Evolutionary conservation across 1,140 invertebrate species (phyloP), one percentile per base, ranked within the genome.

Genomic region (Drosophila tropicalis): DNA sequence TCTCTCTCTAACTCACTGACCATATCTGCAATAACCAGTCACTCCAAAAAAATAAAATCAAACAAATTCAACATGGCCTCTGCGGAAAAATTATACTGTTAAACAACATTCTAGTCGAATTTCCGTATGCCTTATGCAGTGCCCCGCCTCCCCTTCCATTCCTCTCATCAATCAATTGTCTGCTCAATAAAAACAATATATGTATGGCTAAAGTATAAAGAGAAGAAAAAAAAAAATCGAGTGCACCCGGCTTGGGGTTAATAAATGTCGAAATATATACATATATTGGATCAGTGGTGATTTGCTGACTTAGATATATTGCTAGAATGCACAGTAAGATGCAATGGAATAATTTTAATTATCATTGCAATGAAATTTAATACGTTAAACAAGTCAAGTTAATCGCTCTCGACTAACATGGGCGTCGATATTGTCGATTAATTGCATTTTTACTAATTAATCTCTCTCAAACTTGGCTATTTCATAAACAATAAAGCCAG

Each of bases 81-180:
- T 29, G 19, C 41, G 67, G 63, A 67, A 57, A 70, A 64, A 64
- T 44, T 44, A 74, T 63, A 56, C 51, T 22, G 3, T 41, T 5
- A 69, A 73, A 63, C 71, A 54, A 62, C 72, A 81, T 81, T 86
- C 75, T 81, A 47, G 54, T 12, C 41, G 22, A 87, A 67, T 87
- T 76, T 87, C 83, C 83, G 67, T 73, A 79, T 64, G 56, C 17
- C 83, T 62, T 73, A 79, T 64, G 56, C 17, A 34, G 67, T 55
- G 67, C 44, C 9, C 36, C 47, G 22, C 25, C 29, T 29, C 29
- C 32, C 47, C n/a, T n/a, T n/a, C n/a, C 15, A 22, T 3, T 9
- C 44, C 44, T 19, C 9, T 22, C 44, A 51, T 51, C 4, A 9
- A 51, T 51, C 44, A 51, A 67, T 75, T 86, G 85, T 74, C 40